phyloP scores from a whole-genome alignment of 1,140 invertebrate species.

The Neelides sp. region DNA sequence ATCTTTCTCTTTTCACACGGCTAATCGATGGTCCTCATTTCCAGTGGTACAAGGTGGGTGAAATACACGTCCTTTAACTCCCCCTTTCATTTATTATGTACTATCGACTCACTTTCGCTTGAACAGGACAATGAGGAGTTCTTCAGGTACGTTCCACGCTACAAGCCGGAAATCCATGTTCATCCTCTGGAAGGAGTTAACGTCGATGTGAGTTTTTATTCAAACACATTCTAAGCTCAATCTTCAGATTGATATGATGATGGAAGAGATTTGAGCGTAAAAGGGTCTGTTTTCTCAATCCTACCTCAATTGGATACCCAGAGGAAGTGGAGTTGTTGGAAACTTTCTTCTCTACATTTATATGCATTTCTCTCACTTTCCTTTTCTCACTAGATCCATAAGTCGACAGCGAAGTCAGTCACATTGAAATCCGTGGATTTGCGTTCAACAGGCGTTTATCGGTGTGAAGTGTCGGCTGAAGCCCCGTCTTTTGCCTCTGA shows the following conservation, averaged over 20 bases:
- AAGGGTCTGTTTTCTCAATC: background rate
- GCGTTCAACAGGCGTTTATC: constrained; percentile 13
- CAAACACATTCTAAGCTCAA: background rate
- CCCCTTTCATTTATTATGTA: no score
- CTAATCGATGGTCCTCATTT: no score
- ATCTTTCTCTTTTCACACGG: no score
- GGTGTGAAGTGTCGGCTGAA: constrained; percentile 65
- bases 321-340: background rate
- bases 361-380: background rate
- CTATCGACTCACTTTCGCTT: no score
- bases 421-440: constrained; percentile 5
- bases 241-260: background rate
- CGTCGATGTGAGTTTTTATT: constrained; percentile 52
- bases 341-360: background rate
- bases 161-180: constrained; percentile 46
- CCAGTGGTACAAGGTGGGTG: no score
- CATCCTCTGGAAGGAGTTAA: constrained; percentile 56
- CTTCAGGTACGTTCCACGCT: constrained; percentile 58
- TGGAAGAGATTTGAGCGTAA: constrained; percentile 5
- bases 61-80: no score
- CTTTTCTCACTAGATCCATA: constrained; percentile 5
- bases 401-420: constrained; percentile 8
- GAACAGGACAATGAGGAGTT: constrained; percentile 78
- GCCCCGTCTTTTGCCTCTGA: constrained; percentile 55
- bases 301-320: background rate